A percentile compares a stretch with the other conserved stretches of the same genome.
phyloP scores from a whole-genome alignment of 2,888 invertebrate genomes.

The Bedellia somnulentella region DNA sequence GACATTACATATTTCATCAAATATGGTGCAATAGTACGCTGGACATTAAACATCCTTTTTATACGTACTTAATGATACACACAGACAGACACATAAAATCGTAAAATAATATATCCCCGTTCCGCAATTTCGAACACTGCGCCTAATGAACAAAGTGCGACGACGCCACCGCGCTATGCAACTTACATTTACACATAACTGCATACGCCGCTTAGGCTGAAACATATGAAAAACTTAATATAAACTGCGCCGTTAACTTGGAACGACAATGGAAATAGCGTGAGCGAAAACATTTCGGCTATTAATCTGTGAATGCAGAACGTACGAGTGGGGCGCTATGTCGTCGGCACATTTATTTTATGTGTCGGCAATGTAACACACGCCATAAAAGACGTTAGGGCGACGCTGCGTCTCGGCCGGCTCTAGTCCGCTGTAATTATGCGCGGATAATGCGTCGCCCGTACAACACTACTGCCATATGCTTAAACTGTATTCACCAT shows the following conservation, averaged over 20 bases:
- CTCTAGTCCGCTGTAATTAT: constrained; percentile 58
- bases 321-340: constrained; percentile 25
- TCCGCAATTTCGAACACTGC: too few species aligned
- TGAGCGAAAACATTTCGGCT: constrained; percentile 52
- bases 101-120: too few species aligned
- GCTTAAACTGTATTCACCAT: too few species aligned
- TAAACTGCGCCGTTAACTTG: neutral
- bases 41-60: too few species aligned
- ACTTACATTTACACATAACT: neutral
- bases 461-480: constrained; percentile 30
- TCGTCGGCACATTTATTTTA: constrained; percentile 55
- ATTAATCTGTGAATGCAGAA: constrained; percentile 48
- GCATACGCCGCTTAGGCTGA: too few species aligned
- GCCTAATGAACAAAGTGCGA: too few species aligned
- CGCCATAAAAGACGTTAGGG: constrained; percentile 61
- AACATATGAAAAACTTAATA: constrained; percentile 1
- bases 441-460: constrained; percentile 48
- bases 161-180: too few species aligned
- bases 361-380: constrained; percentile 59
- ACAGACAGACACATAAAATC: too few species aligned
- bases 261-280: constrained; percentile 16
- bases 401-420: constrained; percentile 55
- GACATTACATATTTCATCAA: too few species aligned
- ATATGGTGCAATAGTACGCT: too few species aligned
- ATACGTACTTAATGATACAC: too few species aligned